Conservation (phyloP, 92 coral and sea anemone species). For the Scolanthus callimorphus region DNA sequence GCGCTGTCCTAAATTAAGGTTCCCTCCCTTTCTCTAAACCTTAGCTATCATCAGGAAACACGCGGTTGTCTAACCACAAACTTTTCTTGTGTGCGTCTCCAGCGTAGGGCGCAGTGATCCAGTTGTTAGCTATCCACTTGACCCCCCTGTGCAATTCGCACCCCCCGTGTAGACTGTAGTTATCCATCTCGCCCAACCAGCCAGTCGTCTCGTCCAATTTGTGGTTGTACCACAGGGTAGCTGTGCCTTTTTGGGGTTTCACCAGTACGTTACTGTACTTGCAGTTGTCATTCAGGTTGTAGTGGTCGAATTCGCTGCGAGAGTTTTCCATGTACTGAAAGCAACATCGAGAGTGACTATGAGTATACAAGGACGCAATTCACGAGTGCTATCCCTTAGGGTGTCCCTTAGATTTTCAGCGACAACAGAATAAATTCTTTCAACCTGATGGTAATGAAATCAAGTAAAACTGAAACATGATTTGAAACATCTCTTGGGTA, state of each 20-base stretch:
- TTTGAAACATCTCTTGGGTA: too few species aligned
- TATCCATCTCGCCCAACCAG: slow-evolving; percentile 78
- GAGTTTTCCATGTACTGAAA: slow-evolving; percentile 22
- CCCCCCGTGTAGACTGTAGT: slow-evolving; percentile 81
- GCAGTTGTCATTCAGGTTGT: slow-evolving; percentile 76
- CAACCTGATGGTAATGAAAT: too few species aligned
- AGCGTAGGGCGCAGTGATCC: slow-evolving; percentile 85
- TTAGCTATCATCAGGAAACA: not conserved
- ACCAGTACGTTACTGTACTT: slow-evolving; percentile 55
- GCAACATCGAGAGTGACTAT: too few species aligned
- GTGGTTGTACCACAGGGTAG: slow-evolving; percentile 87
- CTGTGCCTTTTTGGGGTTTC: slow-evolving; percentile 70
- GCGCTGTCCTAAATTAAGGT: too few species aligned
- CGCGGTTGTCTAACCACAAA: slow-evolving; percentile 7
- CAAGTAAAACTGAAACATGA: too few species aligned
- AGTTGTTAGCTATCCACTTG: slow-evolving; percentile 87
- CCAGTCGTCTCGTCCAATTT: slow-evolving; percentile 67
- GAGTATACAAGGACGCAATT: too few species aligned
- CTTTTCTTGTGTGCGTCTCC: slow-evolving; percentile 45
- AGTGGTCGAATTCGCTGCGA: slow-evolving; percentile 49
- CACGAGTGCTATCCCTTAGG: too few species aligned
- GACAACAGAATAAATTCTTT: too few species aligned
- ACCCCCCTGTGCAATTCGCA: slow-evolving; percentile 52
- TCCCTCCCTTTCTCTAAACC: too few species aligned
- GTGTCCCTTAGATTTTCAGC: too few species aligned